phyloP scores from a whole-genome alignment of 2,888 invertebrate species.

The Eupithecia vulgata region DNA sequence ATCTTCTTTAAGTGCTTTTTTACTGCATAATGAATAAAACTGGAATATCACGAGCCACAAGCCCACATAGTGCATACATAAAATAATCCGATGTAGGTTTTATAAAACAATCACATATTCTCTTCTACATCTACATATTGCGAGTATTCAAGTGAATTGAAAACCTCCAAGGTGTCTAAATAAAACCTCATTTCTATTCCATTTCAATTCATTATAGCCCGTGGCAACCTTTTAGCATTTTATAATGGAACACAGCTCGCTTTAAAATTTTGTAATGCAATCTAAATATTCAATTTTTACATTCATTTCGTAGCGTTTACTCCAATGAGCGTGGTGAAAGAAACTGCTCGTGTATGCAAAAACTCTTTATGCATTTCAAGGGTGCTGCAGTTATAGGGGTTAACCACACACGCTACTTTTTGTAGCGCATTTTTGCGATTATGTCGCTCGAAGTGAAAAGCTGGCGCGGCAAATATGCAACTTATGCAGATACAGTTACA shows the following conservation, averaged over 20 bases:
- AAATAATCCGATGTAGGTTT: too few relatives aligned
- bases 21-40: too few relatives aligned
- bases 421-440: conserved; percentile 24
- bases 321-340: conserved; percentile 54
- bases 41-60: too few relatives aligned
- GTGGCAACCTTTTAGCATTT: conserved; percentile 29
- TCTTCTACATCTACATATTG: neutral
- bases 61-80: too few relatives aligned
- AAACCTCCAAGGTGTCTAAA: neutral
- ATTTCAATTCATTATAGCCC: conserved; percentile 24
- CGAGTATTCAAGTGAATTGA: neutral
- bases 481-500: neutral
- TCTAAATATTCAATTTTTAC: conserved; percentile 45
- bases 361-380: conserved; percentile 70
- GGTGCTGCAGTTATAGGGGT: conserved; percentile 59
- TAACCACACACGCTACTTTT: conserved; percentile 29
- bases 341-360: conserved; percentile 67
- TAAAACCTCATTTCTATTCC: conserved; percentile 7
- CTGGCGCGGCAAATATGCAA: conserved; percentile 12
- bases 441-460: conserved; percentile 16
- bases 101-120: too few relatives aligned
- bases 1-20: too few relatives aligned
- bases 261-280: conserved; percentile 44
- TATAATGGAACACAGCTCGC: conserved; percentile 33
- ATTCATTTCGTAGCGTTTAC: conserved; percentile 57